Conservation (phyloP, 1,140 invertebrate species). For the Phocides pigmalion region DNA sequence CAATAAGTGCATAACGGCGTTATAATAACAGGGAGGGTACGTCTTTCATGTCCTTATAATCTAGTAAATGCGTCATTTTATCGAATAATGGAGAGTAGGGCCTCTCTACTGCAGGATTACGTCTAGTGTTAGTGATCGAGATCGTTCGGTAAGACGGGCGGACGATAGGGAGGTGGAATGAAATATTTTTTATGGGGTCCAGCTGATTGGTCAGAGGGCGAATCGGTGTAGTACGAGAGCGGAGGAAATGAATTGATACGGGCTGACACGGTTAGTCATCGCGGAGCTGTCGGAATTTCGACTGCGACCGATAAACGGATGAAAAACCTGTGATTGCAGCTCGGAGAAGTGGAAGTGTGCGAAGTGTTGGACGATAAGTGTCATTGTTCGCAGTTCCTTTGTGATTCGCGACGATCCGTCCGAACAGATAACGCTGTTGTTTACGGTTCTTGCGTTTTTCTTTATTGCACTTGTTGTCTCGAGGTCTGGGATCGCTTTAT, state of each 20-base stretch:
- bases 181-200: slow-evolving; percentile 56
- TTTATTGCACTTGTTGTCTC: slow-evolving; percentile 53
- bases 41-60: slow-evolving; percentile 79
- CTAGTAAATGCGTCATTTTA: slow-evolving; percentile 82
- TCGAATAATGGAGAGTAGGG: slow-evolving; percentile 68
- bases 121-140: slow-evolving; percentile 33
- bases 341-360: slow-evolving; percentile 46
- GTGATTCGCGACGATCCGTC: slow-evolving; percentile 70
- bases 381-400: slow-evolving; percentile 74
- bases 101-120: slow-evolving; percentile 49
- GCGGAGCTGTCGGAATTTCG: slow-evolving; percentile 63
- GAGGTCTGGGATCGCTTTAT: slow-evolving; percentile 35
- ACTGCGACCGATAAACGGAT: slow-evolving; percentile 54
- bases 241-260: slow-evolving; percentile 72
- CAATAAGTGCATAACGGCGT: slow-evolving; percentile 70
- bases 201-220: slow-evolving; percentile 73
- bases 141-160: slow-evolving; percentile 27
- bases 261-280: slow-evolving; percentile 78
- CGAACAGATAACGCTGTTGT: slow-evolving; percentile 70
- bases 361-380: slow-evolving; percentile 62
- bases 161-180: slow-evolving; percentile 31
- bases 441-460: slow-evolving; percentile 58
- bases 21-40: slow-evolving; percentile 82
- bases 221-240: slow-evolving; percentile 56
- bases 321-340: slow-evolving; percentile 51